These are phyloP conservation scores for Procambarus virginalis DNA, from an alignment of 1,140 invertebrate genomes.

Conservation along the genomic window DNA sequence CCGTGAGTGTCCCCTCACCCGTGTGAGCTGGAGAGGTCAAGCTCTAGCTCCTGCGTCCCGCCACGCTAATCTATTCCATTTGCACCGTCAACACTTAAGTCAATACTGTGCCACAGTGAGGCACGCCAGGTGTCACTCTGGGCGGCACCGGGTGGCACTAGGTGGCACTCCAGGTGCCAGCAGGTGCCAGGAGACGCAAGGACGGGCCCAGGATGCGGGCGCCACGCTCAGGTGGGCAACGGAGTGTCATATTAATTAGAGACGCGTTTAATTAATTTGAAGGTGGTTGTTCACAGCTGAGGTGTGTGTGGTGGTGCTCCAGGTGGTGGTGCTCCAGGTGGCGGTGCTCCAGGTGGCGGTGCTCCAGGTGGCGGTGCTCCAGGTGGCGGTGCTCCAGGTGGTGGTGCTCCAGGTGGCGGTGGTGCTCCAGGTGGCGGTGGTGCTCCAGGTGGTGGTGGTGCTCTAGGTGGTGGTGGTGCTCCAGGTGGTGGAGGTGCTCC, in stretches of 20 bases:
- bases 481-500: too few species aligned
- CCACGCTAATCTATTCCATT: too few species aligned
- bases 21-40: too few species aligned
- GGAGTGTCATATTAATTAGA: slow-evolving; percentile 17
- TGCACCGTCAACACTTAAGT: not conserved
- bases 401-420: not conserved
- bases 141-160: slow-evolving; percentile 1
- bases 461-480: too few species aligned
- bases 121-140: not conserved
- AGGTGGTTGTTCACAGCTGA: not conserved
- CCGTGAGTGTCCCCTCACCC: too few species aligned
- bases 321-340: not conserved
- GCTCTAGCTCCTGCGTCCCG: too few species aligned
- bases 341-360: not conserved
- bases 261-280: slow-evolving; percentile 25
- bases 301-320: too few species aligned
- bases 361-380: not conserved
- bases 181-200: not conserved
- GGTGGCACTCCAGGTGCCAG: not conserved
- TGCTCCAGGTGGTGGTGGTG: not conserved
- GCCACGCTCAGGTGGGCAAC: not conserved
- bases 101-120: not conserved
- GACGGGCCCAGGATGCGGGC: not conserved
- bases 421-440: not conserved
- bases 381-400: not conserved